Evolutionary conservation across 2,113 vertebrate genomes (phyloP), one percentile per base, ranked within the genome.

Genomic region (Callipepla squamata): DNA sequence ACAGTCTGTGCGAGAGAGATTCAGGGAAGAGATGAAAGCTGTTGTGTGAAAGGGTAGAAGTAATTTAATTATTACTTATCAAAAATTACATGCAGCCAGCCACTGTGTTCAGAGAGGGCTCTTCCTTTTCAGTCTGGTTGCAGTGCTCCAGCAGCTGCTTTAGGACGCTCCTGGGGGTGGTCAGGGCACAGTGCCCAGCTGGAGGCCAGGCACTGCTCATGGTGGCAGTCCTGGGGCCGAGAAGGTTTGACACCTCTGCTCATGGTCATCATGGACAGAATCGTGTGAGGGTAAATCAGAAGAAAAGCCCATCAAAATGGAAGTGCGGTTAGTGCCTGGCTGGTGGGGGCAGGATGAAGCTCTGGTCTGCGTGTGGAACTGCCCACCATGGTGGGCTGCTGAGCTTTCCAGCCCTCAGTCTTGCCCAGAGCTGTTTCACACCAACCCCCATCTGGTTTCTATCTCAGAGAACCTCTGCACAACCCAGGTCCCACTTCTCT

Each of bases 1-100:
- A 47, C 28, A 62, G 84, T 51, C 89, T 93, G 70, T 89, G 83
- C 86, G 74, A 78, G 73, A 61, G 67, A 74, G 80, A 57, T 44
- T 40, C 58, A n/a, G 45, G 51, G 61, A 61, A 40, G 62, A 79
- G 57, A 58, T 20, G 3, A 74, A 68, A 77, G 62, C 61, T 55
- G 61, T 59, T 36, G 13, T 68, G 89, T 59, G 69, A 89, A 86
- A 73, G 48, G 38, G 63, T 26, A 47, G 40, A 65, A 85, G 70
- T 36, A 79, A 77, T 40, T 74, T 69, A 47, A 76, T 77, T 66
- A 40, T 45, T 83, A 44, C 55, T 74, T 74, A 15, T 32, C 63
- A 75, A 62, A 77, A 76, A n/a, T 36, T 12, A 32, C 12, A 32
- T 26, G 7, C 12, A 72, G 51, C 40, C 34, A 50, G 51, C 18